Evolutionary conservation across 2,888 invertebrate species (phyloP), one percentile per base, ranked within the genome.

Genomic region (Tetropium fuscum): DNA sequence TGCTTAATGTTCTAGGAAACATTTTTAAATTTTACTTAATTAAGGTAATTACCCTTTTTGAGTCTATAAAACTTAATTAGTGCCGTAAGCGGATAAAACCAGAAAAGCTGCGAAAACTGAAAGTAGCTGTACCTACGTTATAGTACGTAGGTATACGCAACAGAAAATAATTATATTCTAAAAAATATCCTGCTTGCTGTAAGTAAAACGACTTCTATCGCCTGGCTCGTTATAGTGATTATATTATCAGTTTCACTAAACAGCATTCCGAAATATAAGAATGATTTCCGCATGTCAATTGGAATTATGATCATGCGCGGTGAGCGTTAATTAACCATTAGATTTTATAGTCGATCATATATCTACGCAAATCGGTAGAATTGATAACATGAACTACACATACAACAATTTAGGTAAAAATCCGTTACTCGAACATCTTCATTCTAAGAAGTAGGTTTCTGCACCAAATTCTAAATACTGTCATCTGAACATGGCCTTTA

Each of bases 51-150:
- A 34, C 11, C 15, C 10, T 5, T 36, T 49, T 49, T 49, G 22
- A 8, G 3, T 13, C 36, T 15, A 20, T 22, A 30, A 38, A 38
- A 40, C 10, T 40, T 51, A 51, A 51, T 51, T 51, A 40, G 4
- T 18, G 13, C 27, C 8, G 3, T 5, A 22, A 20, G 20, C 20
- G 20, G 36, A 51, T 40, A 16, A 40, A 7, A 27, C 38, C 27
- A 51, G 51, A 27, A 27, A 44, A 25, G 27, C n/a, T 15, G 44
- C 44, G 27, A 51, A 48, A 36, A 36, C 48, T 15, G 48, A 36
- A 36, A 48, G 48, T 36, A 48, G 36, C 25, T 38, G 49, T 36
- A 38, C n/a, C n/a, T n/a, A n/a, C n/a, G n/a, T n/a, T n/a, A n/a
- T n/a, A n/a, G n/a, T n/a, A n/a, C n/a, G n/a, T n/a, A n/a, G n/a